Percentiles rank a stretch among this genome's conserved stretches.
Evolutionary conservation across 2,113 vertebrate species (phyloP).

Genomic region (Shinisaurus crocodilurus): DNA sequence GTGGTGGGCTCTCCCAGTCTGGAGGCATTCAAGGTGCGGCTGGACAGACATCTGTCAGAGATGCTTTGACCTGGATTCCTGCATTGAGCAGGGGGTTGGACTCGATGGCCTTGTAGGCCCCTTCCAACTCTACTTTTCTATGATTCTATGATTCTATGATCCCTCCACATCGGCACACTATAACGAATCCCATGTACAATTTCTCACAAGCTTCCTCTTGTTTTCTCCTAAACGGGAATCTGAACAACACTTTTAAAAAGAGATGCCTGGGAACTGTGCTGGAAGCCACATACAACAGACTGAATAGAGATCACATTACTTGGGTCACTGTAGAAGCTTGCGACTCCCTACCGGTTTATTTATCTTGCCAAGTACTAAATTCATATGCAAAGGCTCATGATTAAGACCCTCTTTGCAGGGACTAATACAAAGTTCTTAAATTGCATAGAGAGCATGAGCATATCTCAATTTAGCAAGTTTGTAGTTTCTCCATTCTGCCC

Average conservation of each 20-base stretch:
- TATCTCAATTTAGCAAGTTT: background rate
- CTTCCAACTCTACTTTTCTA: too few relatives aligned
- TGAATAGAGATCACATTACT: slow-evolving; percentile 18
- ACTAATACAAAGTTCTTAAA: slow-evolving; percentile 5
- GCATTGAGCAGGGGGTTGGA: too few relatives aligned
- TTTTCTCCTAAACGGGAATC: slow-evolving; percentile 1
- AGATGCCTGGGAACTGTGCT: slow-evolving; percentile 4
- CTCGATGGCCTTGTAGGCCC: too few relatives aligned
- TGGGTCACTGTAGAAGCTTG: slow-evolving; percentile 17
- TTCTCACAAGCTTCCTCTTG: background rate
- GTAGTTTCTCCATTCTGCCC: background rate
- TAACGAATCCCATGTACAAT: background rate
- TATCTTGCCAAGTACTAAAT: slow-evolving; percentile 26
- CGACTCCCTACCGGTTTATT: slow-evolving; percentile 2
- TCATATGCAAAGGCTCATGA: background rate
- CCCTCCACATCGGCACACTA: background rate
- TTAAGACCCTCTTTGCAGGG: background rate
- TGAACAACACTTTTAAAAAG: background rate
- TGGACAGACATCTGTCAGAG: too few relatives aligned
- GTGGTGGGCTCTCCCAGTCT: too few relatives aligned
- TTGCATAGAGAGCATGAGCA: background rate
- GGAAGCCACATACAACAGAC: slow-evolving; percentile 14
- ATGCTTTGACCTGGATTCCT: too few relatives aligned
- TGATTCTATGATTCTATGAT: too few relatives aligned
- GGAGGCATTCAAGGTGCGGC: too few relatives aligned